phyloP scores from a whole-genome alignment of 2,888 invertebrate species.

The Eristalis intricaria region DNA sequence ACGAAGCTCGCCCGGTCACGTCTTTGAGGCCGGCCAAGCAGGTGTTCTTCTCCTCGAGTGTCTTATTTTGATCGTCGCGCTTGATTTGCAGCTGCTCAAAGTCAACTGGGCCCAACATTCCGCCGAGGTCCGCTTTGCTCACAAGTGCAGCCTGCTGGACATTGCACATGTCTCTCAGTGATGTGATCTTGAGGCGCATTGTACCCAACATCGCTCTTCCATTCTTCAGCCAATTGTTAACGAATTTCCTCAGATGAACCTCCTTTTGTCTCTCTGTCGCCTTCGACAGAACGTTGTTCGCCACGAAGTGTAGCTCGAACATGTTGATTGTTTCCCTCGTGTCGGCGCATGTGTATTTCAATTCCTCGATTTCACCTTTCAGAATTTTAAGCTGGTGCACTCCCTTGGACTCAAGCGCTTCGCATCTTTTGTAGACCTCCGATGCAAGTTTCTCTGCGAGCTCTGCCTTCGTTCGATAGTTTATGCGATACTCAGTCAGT shows the following conservation, averaged over 20 bases:
- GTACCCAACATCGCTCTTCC: constrained; percentile 82
- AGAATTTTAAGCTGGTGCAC: constrained; percentile 77
- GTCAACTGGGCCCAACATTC: constrained; percentile 83
- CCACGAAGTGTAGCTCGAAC: constrained; percentile 80
- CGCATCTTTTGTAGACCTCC: constrained; percentile 76
- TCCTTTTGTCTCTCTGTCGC: constrained; percentile 78
- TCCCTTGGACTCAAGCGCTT: constrained; percentile 75
- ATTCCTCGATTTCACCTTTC: constrained; percentile 82
- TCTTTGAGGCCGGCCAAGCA: constrained; percentile 83
- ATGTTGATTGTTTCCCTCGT: constrained; percentile 81
- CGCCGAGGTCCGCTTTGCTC: constrained; percentile 82
- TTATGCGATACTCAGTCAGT: constrained; percentile 75
- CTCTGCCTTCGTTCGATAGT: constrained; percentile 78
- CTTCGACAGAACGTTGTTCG: constrained; percentile 74
- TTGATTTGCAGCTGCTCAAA: constrained; percentile 84
- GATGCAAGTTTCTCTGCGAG: constrained; percentile 77
- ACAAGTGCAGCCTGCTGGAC: constrained; percentile 78
- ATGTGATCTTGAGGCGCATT: constrained; percentile 82
- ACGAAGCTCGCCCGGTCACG: constrained; percentile 82
- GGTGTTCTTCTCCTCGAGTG: constrained; percentile 82
- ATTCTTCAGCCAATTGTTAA: constrained; percentile 83
- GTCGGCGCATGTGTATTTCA: constrained; percentile 81
- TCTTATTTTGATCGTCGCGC: constrained; percentile 81
- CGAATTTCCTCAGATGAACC: constrained; percentile 80
- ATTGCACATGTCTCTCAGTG: constrained; percentile 81